Percentiles rank a stretch among this genome's conserved stretches.
These are phyloP conservation scores for Sebastes oblongus DNA, from an alignment of 2,797 vertebrate genomes.

Conservation along the genomic window DNA sequence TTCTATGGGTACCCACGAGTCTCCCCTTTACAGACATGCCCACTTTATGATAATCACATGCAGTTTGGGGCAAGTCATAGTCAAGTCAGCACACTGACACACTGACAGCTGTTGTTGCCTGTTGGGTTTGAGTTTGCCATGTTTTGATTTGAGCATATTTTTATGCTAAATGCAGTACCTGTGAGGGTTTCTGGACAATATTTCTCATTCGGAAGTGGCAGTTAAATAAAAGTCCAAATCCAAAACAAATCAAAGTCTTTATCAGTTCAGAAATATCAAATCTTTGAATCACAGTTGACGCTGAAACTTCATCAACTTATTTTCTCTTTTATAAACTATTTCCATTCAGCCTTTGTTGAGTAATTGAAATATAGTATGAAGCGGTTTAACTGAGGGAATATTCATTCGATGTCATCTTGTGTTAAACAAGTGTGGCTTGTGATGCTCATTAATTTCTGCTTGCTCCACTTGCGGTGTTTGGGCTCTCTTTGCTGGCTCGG, in stretches of 20 bases:
- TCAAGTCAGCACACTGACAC: not conserved
- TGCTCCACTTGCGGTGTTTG: constrained; percentile 85
- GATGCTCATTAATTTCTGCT: constrained; percentile 94
- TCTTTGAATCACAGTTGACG: not conserved
- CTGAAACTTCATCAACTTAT: not conserved
- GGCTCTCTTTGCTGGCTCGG: constrained; percentile 85
- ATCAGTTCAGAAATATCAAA: not conserved
- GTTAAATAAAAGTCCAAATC: constrained; percentile 11
- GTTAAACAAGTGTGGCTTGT: constrained; percentile 88
- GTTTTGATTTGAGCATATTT: too few relatives aligned
- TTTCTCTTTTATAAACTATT: not conserved
- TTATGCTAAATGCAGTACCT: too few relatives aligned
- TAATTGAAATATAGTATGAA: constrained; percentile 58
- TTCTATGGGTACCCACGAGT: not conserved
- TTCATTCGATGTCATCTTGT: constrained; percentile 86
- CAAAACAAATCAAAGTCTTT: not conserved
- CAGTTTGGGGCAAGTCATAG: not conserved
- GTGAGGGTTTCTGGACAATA: too few relatives aligned
- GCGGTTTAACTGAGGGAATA: constrained; percentile 77
- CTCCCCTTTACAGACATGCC: not conserved
- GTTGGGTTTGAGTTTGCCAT: too few relatives aligned
- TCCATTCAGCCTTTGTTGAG: constrained; percentile 6
- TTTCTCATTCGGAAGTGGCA: not conserved
- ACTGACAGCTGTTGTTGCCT: too few relatives aligned
- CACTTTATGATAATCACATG: not conserved